Conservation (phyloP, 2,797 vertebrate genomes). For the Gambusia yucatana region DNA sequence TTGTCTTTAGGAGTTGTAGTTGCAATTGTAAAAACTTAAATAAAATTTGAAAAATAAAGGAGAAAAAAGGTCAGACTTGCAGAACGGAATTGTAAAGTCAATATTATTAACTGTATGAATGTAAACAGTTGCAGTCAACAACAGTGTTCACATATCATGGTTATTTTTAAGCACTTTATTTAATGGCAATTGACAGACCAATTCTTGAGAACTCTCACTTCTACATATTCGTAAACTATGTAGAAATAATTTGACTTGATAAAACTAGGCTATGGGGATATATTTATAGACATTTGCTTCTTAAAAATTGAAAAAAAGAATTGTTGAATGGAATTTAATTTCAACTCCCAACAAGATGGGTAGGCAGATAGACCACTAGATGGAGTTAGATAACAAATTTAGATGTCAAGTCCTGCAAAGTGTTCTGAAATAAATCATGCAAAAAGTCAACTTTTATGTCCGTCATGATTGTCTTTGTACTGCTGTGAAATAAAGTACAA, state of each 20-base stretch:
- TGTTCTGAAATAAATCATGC: background rate
- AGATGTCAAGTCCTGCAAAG: background rate
- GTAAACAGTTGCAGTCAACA: conserved; percentile 14
- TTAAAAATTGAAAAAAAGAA: background rate
- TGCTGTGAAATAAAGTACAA: background rate
- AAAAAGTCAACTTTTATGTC: background rate
- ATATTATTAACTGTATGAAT: conserved; percentile 30
- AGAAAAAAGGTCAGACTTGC: background rate
- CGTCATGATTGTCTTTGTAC: background rate
- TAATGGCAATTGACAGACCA: background rate
- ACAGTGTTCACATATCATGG: background rate
- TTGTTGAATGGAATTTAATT: background rate
- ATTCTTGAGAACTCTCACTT: background rate
- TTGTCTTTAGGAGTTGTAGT: background rate
- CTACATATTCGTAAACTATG: background rate
- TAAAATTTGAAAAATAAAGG: background rate
- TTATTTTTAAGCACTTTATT: background rate
- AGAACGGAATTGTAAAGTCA: background rate
- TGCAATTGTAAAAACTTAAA: background rate
- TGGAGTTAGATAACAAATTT: conserved; percentile 12
- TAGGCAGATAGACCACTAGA: conserved; percentile 46
- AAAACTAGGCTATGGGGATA: background rate
- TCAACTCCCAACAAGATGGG: background rate
- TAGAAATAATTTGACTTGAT: background rate
- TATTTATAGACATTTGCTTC: background rate